phyloP scores from a whole-genome alignment of 2,797 vertebrate genomes.

The Darevskia nairensis region DNA sequence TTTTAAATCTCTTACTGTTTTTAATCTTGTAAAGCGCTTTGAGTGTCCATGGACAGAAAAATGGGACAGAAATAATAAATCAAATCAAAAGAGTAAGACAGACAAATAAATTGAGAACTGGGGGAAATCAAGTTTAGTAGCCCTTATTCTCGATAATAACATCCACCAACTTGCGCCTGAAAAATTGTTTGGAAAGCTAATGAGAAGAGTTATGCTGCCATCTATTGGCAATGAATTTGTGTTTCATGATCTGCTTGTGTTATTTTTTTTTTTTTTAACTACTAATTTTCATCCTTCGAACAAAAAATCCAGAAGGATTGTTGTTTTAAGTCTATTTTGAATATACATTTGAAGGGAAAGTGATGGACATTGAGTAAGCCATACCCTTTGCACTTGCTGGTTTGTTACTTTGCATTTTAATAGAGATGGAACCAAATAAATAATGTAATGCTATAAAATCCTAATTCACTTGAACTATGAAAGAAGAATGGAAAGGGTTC shows the following conservation, averaged over 20 bases:
- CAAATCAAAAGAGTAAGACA: slow-evolving; percentile 35
- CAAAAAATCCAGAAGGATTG: not conserved
- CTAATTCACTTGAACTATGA: not conserved
- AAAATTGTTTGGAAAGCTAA: not conserved
- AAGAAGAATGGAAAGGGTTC: not conserved
- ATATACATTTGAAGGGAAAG: not conserved
- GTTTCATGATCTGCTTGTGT: not conserved
- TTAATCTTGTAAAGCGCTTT: slow-evolving; percentile 30
- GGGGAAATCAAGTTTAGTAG: slow-evolving; percentile 48
- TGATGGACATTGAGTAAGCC: not conserved
- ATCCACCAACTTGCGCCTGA: slow-evolving; percentile 19
- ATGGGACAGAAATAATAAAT: slow-evolving; percentile 27
- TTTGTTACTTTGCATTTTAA: not conserved
- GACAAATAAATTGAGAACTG: slow-evolving; percentile 42
- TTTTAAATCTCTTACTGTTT: slow-evolving; percentile 15
- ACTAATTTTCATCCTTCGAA: not conserved
- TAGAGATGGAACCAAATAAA: not conserved
- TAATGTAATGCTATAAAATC: not conserved
- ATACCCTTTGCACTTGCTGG: not conserved
- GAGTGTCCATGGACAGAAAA: slow-evolving; percentile 9
- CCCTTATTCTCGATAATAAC: slow-evolving; percentile 51
- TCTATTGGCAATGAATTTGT: slow-evolving; percentile 68
- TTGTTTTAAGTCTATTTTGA: not conserved
- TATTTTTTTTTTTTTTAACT: no score
- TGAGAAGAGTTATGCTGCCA: slow-evolving; percentile 78